Evolutionary conservation across 2,113 vertebrate genomes (phyloP), one percentile per base, ranked within the genome.

Genomic region (Leptosomus discolor): DNA sequence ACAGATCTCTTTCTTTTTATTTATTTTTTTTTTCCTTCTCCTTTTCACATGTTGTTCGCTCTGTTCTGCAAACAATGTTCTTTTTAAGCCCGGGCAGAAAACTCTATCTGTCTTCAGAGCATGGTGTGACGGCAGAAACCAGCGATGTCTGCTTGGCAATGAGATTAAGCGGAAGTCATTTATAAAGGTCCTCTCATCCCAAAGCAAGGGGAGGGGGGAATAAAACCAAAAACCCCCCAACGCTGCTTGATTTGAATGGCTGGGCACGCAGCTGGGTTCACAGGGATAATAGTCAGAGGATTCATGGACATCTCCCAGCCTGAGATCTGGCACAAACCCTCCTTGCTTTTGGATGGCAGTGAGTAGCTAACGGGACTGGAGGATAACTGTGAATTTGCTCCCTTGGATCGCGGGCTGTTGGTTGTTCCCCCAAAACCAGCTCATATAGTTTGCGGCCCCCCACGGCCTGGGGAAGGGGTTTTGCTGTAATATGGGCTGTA

Each of bases 101-200:
- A 76, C 73, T 76, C 82, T 45, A 15, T 91, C 91, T 95, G 95
- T 95, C 87, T 79, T 90, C 85, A 53, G 94, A 88, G 92, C 77
- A 20, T 17, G 41, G 82, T 67, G 91, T 77, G 94, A 77, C 0
- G 24, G 94, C 90, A 92, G 77, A 69, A 75, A 15, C 34, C 36
- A 13, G 82, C 4, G 56, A 81, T 3, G 86, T 67, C 89, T 0
- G 14, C 91, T 46, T 75, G 95, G 94, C 92, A 88, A 45, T 60
- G 92, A 65, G 81, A 85, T 57, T 17, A 53, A n/a, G 65, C 3
- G 90, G 96, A 97, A 96, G 41, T 56, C 8, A 2, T 71, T 94
- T 60, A 85, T 88, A 96, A 96, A 94, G 94, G 74, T 91, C 81
- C 75, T 96, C 87, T 96, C 90, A 94, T 91, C 70, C 65, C 87